phyloP scores from a whole-genome alignment of 2,888 invertebrate species.

The Drosophila formosana region DNA sequence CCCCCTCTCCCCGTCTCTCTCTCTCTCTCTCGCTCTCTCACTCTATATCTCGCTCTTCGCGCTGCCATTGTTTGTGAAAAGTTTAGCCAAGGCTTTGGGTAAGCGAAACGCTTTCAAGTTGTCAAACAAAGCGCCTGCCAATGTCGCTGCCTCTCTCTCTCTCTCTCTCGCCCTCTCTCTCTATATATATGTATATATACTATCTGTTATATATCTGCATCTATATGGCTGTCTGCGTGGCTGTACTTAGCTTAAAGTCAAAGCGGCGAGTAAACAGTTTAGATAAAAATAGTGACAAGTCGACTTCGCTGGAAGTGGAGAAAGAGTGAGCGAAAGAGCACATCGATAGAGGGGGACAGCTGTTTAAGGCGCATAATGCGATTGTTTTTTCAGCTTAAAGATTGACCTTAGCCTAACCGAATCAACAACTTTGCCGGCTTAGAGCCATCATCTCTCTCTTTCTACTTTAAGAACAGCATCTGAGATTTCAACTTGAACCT shows the following conservation, averaged over 20 bases:
- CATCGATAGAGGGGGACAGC: not conserved
- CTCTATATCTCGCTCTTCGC: constrained; percentile 11
- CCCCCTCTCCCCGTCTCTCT: not conserved
- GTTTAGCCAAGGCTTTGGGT: constrained; percentile 57
- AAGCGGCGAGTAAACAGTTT: constrained; percentile 43
- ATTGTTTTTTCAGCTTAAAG: constrained; percentile 19
- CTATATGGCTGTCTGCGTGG: constrained; percentile 14
- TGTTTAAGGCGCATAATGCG: constrained; percentile 14
- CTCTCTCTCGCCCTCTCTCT: not conserved
- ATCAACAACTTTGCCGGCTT: constrained; percentile 13
- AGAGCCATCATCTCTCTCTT: not conserved
- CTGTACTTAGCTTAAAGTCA: constrained; percentile 39
- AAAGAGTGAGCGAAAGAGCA: not conserved
- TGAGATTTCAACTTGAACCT: not conserved
- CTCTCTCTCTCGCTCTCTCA: not conserved
- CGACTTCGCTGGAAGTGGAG: not conserved
- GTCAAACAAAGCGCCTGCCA: constrained; percentile 56
- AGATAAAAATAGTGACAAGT: constrained; percentile 18
- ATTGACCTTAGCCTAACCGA: constrained; percentile 21
- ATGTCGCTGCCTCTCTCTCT: constrained; percentile 14
- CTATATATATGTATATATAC: constrained; percentile 14
- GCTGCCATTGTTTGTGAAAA: constrained; percentile 58
- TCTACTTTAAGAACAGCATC: not conserved
- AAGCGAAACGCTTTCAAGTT: constrained; percentile 59
- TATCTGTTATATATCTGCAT: constrained; percentile 15